Evolutionary conservation across 2,797 vertebrate genomes (phyloP).

Genomic region (Halcyon badia): DNA sequence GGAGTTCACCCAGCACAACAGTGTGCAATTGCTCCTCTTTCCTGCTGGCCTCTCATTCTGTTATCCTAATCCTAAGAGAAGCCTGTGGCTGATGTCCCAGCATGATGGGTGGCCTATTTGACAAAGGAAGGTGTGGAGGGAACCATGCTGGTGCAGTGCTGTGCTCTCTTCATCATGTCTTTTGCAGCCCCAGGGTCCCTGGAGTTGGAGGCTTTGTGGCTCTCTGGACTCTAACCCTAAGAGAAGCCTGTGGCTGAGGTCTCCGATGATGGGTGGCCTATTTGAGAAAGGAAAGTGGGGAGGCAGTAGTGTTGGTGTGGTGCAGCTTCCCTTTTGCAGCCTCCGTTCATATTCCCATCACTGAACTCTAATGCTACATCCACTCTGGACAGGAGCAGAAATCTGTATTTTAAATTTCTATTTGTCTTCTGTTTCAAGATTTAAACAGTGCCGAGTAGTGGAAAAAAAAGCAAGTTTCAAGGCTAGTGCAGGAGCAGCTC

Average conservation of each 20-base stretch:
- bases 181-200: background rate
- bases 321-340: background rate
- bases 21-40: background rate
- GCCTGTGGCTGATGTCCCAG: background rate
- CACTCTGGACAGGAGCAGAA: background rate
- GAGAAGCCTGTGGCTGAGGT: background rate
- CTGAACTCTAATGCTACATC: background rate
- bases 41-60: background rate
- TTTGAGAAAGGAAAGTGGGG: background rate
- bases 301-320: background rate
- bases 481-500: background rate
- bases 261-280: background rate
- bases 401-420: background rate
- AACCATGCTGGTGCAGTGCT: background rate
- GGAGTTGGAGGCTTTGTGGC: too few relatives aligned
- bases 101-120: background rate
- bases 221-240: background rate
- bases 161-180: background rate
- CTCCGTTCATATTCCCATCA: background rate
- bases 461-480: background rate
- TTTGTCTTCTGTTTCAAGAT: background rate
- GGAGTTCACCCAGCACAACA: background rate
- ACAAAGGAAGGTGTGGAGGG: background rate
- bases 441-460: background rate
- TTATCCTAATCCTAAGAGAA: background rate